phyloP scores from a whole-genome alignment of 2,888 invertebrate genomes.

The Plutella xylostella region DNA sequence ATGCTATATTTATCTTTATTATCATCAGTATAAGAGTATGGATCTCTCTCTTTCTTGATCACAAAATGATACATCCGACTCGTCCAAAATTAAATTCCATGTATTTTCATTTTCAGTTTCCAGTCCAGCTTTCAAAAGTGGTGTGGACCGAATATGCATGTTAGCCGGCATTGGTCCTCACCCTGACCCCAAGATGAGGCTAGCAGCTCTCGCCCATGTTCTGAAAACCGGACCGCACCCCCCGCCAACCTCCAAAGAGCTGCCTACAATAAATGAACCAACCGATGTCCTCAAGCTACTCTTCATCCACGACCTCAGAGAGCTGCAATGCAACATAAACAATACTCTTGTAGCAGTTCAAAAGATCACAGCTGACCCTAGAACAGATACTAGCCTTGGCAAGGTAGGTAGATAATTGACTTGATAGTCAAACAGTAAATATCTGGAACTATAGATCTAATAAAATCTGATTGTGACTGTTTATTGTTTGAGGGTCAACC shows the following conservation, averaged over 20 bases:
- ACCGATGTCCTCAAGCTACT: slow-evolving; percentile 80
- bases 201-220: slow-evolving; percentile 77
- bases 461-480: too few species aligned
- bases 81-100: slow-evolving; percentile 4
- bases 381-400: slow-evolving; percentile 94
- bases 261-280: slow-evolving; percentile 42
- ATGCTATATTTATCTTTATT: background rate
- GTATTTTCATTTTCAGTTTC: slow-evolving; percentile 72
- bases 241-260: slow-evolving; percentile 50
- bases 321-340: slow-evolving; percentile 93
- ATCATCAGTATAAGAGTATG: background rate
- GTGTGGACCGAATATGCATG: slow-evolving; percentile 82
- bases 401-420: slow-evolving; percentile 83
- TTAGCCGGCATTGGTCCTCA: slow-evolving; percentile 64
- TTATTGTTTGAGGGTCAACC: too few species aligned
- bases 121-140: slow-evolving; percentile 84
- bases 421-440: too few species aligned
- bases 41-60: too few species aligned
- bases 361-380: slow-evolving; percentile 93
- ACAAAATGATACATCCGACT: background rate
- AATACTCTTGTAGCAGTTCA: slow-evolving; percentile 95
- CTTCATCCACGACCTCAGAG: slow-evolving; percentile 85
- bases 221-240: slow-evolving; percentile 87
- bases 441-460: too few species aligned
- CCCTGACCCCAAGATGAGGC: slow-evolving; percentile 45